Evolutionary conservation across 1,140 invertebrate species (phyloP).

Genomic region (Sycophila sp.): DNA sequence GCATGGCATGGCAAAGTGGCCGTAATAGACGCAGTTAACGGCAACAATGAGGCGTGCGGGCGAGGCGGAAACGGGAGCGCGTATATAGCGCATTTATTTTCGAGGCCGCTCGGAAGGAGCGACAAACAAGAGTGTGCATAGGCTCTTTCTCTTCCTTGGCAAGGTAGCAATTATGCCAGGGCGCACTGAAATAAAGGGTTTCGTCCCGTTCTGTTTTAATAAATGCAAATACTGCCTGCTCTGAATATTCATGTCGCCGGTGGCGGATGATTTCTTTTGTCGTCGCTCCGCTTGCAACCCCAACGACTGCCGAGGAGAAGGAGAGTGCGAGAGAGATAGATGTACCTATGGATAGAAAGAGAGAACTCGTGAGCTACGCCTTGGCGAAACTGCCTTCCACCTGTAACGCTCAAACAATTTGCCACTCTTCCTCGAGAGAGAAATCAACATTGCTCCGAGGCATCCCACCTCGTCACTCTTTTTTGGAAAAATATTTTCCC

Average conservation of each 20-base stretch:
- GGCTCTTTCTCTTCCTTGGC: not conserved
- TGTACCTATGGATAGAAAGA: too few relatives aligned
- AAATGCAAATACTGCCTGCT: constrained; percentile 57
- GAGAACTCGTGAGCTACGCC: not conserved
- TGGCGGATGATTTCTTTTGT: constrained; percentile 60
- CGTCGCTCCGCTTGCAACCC: constrained; percentile 39
- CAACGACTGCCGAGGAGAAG: too few relatives aligned
- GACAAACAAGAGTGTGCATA: constrained; percentile 34
- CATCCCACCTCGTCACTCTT: not conserved
- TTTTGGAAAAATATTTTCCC: constrained; percentile 38
- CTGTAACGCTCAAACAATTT: constrained; percentile 34
- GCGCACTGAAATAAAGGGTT: constrained; percentile 54
- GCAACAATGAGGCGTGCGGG: too few relatives aligned
- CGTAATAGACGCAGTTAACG: constrained; percentile 3
- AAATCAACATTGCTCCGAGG: not conserved
- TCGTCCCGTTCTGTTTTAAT: constrained; percentile 60
- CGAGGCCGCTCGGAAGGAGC: constrained; percentile 10
- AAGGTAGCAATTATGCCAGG: constrained; percentile 60
- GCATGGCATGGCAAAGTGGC: not conserved
- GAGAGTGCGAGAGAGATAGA: too few relatives aligned
- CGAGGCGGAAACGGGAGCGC: constrained; percentile 23
- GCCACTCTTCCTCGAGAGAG: constrained; percentile 14
- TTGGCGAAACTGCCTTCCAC: too few relatives aligned
- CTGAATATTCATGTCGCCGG: constrained; percentile 59
- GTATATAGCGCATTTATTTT: constrained; percentile 17